These are phyloP conservation scores for Nothoprocta perdicaria DNA, from an alignment of 2,113 vertebrate genomes.

Conservation along the genomic window DNA sequence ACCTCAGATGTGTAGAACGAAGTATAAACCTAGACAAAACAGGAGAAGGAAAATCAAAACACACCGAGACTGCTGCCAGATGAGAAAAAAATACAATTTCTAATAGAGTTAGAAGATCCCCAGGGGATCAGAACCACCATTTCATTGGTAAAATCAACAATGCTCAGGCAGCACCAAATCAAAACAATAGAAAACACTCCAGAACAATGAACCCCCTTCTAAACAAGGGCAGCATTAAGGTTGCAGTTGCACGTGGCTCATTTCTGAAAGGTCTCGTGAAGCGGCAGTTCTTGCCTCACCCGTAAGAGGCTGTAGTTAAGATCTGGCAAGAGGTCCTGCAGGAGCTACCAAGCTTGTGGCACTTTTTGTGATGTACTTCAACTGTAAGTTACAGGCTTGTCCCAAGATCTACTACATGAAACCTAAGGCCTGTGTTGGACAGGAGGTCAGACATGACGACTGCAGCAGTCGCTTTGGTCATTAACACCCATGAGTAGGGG, in stretches of 20 bases:
- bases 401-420: rapidly evolving
- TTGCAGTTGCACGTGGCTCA: rapidly evolving
- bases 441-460: background rate
- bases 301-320: background rate
- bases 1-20: slow-evolving; percentile 10
- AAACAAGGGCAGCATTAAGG: background rate
- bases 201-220: background rate
- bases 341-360: background rate
- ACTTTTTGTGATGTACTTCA: background rate
- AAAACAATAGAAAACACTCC: background rate
- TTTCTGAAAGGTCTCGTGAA: background rate
- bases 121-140: background rate
- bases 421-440: background rate
- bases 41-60: background rate
- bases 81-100: slow-evolving; percentile 19
- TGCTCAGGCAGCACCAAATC: background rate
- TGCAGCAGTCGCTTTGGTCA: background rate
- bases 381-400: background rate
- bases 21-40: slow-evolving; percentile 50
- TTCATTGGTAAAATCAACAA: background rate
- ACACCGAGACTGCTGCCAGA: background rate
- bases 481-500: background rate
- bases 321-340: background rate
- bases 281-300: background rate
- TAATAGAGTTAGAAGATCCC: background rate